phyloP scores from a whole-genome alignment of 2,113 vertebrate genomes.

The Cochlearius cochlearius region DNA sequence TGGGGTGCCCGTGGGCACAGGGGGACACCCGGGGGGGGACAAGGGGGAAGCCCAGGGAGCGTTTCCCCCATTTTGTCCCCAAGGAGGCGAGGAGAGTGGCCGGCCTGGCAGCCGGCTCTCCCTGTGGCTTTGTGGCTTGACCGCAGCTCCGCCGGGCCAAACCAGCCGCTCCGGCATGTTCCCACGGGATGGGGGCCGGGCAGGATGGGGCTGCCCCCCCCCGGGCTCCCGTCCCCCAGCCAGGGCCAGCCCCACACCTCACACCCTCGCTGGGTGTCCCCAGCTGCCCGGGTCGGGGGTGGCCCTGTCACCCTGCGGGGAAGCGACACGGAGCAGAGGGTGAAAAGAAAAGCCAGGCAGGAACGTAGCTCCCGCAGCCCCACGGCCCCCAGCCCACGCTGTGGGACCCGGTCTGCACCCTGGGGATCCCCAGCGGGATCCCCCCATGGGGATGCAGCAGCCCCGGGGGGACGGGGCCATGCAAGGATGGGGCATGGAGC shows the following conservation, averaged over 20 bases:
- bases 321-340: neutral
- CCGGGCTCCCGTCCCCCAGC: fast-evolving
- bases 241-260: neutral
- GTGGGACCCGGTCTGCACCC: neutral
- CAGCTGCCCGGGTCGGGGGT: fast-evolving
- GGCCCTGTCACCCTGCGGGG: neutral
- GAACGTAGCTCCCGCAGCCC: fast-evolving
- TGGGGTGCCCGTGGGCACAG: neutral
- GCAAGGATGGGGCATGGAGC: neutral
- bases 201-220: neutral
- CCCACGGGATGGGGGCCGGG: neutral
- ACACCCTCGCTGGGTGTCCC: neutral
- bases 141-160: neutral
- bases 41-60: neutral
- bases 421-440: neutral
- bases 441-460: neutral
- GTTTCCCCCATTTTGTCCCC: fast-evolving
- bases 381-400: fast-evolving
- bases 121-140: neutral
- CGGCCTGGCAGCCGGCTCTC: neutral
- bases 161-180: neutral
- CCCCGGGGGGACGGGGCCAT: fast-evolving
- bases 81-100: fast-evolving
- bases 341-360: too few relatives aligned
- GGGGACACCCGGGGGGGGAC: neutral